A percentile compares a stretch with the other conserved stretches of the same genome.
These are phyloP conservation scores for Episyrphus balteatus DNA, from an alignment of 1,140 invertebrate genomes.

Conservation along the genomic window DNA sequence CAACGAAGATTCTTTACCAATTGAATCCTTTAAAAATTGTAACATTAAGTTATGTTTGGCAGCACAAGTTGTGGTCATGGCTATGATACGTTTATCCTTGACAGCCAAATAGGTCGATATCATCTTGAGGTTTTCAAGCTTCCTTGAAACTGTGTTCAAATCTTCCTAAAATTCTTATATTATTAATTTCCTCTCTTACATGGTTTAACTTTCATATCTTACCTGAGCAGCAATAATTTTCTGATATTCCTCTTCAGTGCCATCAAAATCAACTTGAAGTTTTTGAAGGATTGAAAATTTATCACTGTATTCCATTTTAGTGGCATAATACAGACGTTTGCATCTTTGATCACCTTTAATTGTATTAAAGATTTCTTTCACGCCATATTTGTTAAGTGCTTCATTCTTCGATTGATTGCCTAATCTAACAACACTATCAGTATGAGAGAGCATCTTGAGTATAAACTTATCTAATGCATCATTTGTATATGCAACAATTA, in stretches of 20 bases:
- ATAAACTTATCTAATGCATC: slow-evolving; percentile 84
- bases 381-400: slow-evolving; percentile 40
- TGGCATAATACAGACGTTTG: slow-evolving; percentile 21
- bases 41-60: slow-evolving; percentile 54
- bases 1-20: slow-evolving; percentile 36
- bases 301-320: slow-evolving; percentile 25
- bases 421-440: slow-evolving; percentile 52
- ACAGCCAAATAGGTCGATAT: slow-evolving; percentile 22
- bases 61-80: slow-evolving; percentile 68
- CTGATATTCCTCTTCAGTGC: slow-evolving; percentile 28
- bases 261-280: slow-evolving; percentile 27
- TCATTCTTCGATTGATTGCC: slow-evolving; percentile 58
- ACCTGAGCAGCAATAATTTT: slow-evolving; percentile 20
- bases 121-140: slow-evolving; percentile 19
- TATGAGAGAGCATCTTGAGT: slow-evolving; percentile 51
- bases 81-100: slow-evolving; percentile 42
- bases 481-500: slow-evolving; percentile 77
- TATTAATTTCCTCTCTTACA: too few species aligned
- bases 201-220: neutral
- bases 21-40: slow-evolving; percentile 46
- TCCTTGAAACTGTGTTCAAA: slow-evolving; percentile 12
- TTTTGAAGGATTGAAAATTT: slow-evolving; percentile 21
- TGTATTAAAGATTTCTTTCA: slow-evolving; percentile 17
- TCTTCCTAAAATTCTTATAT: neutral
- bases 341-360: slow-evolving; percentile 6